Evolutionary conservation across 2,888 invertebrate genomes (phyloP), one percentile per base, ranked within the genome.

Genomic region (Branchipolynoe longqiensis): DNA sequence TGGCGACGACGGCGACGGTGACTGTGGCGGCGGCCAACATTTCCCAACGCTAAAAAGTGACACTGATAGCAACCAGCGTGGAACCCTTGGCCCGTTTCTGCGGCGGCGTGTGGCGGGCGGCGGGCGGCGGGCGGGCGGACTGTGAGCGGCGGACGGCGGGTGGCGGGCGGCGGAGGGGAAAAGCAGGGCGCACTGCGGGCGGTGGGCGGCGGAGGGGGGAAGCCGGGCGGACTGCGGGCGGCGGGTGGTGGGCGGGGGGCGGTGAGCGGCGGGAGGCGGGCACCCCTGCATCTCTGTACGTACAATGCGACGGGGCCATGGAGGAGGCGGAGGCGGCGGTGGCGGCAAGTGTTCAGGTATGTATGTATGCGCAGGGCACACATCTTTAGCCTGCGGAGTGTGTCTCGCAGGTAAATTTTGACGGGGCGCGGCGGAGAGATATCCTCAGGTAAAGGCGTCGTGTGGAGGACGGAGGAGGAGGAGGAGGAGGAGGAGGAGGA

Each of bases 11-110:
- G 1, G 2, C 36, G 36, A 8, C 73, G 38, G 14, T 22, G 18
- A 22, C 18, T 38, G 4, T 6, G 28, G 8, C 64, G 12, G n/a
- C 28, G 38, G 73, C 8, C 73, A 8, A 14, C 36, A 8, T 18
- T 2, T 38, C 38, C 36, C 14, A 36, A 41, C 33, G 22, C 38
- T 14, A 54, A 78, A 78, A 18, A 78, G 41, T 78, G 78, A 78
- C 78, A 78, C 78, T 54, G 48, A 78, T 78, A 78, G 48, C 78
- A 78, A 78, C 48, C 78, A 41, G 41, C 28, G 78, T 54, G 54
- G 78, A 78, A 78, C 78, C 40, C 54, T 54, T 78, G 78, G 78
- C 78, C 73, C 78, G 28, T 33, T 33, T 69, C 18, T 12, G n/a
- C 18, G 36, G 28, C 48, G 1, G 38, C 28, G 18, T 33, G 28